phyloP scores from a whole-genome alignment of 2,113 vertebrate species.

The Pygoscelis antarcticus region DNA sequence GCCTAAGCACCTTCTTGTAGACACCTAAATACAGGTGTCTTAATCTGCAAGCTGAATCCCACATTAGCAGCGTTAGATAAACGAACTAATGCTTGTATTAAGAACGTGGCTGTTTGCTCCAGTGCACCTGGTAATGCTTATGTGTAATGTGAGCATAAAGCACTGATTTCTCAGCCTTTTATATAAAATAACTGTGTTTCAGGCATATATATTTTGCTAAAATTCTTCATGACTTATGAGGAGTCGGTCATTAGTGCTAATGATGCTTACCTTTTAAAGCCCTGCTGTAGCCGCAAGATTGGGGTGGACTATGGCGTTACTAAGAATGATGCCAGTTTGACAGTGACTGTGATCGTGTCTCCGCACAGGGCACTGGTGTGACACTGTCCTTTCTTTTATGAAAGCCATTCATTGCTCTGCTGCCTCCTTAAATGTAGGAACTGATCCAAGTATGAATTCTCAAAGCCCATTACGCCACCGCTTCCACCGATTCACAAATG shows the following conservation, averaged over 20 bases:
- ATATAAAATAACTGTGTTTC: not conserved
- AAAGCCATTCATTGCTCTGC: not conserved
- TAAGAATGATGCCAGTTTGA: not conserved
- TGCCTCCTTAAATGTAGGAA: not conserved
- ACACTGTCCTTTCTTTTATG: not conserved
- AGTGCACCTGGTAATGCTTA: not conserved
- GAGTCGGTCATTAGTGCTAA: not conserved
- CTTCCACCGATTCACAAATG: not conserved
- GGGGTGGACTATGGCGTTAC: fast-evolving
- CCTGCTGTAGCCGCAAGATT: not conserved
- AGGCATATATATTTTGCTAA: not conserved
- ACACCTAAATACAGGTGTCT: not conserved
- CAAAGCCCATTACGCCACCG: fast-evolving
- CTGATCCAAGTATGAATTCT: not conserved
- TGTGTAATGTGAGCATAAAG: not conserved
- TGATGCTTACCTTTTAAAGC: not conserved
- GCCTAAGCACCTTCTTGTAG: not conserved
- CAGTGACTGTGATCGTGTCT: not conserved
- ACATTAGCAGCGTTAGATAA: not conserved
- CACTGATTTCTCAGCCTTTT: not conserved
- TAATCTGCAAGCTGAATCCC: not conserved
- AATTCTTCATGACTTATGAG: not conserved
- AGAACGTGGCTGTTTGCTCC: not conserved
- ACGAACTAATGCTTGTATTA: not conserved
- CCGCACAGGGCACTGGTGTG: not conserved